Conservation (phyloP, 2,113 vertebrate species). For the Tichodroma muraria region DNA sequence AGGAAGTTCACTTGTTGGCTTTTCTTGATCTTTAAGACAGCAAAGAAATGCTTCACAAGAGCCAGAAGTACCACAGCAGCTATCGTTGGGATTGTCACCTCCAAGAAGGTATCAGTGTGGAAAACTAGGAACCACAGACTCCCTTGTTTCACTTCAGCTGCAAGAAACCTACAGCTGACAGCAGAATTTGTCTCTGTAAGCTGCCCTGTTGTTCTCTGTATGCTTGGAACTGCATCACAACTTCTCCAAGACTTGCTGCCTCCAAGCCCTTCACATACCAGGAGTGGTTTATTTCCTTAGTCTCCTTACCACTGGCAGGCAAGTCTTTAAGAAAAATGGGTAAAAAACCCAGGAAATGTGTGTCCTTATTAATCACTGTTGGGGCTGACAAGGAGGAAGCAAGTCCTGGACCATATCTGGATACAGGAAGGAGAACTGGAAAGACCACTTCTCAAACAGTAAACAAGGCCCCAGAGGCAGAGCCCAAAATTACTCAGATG, state of each 20-base stretch:
- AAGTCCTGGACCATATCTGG: neutral
- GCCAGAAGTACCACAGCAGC: neutral
- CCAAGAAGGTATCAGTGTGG: neutral
- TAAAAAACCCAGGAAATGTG: neutral
- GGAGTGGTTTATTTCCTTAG: neutral
- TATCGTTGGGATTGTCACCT: neutral
- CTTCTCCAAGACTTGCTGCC: neutral
- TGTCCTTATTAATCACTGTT: constrained; percentile 54
- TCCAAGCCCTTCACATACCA: neutral
- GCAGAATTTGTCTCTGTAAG: constrained; percentile 7
- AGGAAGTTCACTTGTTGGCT: neutral
- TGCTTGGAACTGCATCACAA: neutral
- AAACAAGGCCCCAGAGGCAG: constrained; percentile 20
- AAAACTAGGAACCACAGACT: neutral
- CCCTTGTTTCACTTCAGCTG: neutral
- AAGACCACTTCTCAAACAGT: constrained; percentile 21
- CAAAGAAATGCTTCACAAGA: neutral
- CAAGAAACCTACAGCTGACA: neutral
- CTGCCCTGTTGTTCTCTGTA: neutral
- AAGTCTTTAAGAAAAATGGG: constrained; percentile 43
- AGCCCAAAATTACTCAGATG: neutral
- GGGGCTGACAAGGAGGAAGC: neutral
- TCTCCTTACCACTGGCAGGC: neutral
- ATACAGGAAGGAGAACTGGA: constrained; percentile 11
- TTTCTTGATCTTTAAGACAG: neutral